Percentiles rank a stretch among this genome's conserved stretches.
phyloP scores from a whole-genome alignment of 2,888 invertebrate species.

The Amiota mariae region DNA sequence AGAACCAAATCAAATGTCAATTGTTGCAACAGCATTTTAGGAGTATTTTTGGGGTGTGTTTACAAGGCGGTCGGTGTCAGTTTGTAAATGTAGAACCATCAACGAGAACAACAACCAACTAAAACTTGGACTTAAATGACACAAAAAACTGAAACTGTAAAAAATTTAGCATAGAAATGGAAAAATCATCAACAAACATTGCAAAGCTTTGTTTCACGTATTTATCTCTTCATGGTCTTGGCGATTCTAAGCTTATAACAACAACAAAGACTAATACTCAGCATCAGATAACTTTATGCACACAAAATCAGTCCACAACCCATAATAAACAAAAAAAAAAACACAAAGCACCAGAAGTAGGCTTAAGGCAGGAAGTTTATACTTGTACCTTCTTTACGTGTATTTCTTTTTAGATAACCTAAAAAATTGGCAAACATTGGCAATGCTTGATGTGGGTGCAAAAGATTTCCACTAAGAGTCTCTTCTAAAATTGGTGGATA shows the following conservation, averaged over 20 bases:
- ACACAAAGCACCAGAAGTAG: conserved; percentile 4
- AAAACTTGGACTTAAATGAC: neutral
- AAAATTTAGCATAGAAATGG: conserved; percentile 37
- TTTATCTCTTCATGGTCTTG: neutral
- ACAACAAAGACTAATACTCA: neutral
- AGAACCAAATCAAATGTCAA: conserved; percentile 27
- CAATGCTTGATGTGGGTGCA: conserved; percentile 2
- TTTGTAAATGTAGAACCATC: neutral
- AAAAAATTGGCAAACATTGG: conserved; percentile 25
- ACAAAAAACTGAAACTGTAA: neutral
- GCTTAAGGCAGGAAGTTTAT: conserved; percentile 23
- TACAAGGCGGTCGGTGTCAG: conserved; percentile 16
- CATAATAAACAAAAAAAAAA: neutral
- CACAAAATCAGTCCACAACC: neutral
- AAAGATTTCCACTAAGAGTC: neutral
- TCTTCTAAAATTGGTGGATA: neutral
- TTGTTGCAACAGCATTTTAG: conserved; percentile 12
- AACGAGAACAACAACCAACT: neutral
- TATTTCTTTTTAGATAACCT: conserved; percentile 17
- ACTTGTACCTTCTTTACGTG: neutral
- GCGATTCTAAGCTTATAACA: neutral
- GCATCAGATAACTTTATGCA: conserved; percentile 20
- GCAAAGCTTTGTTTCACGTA: conserved; percentile 2
- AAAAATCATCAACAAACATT: conserved; percentile 28
- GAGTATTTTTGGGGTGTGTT: conserved; percentile 15